Evolutionary conservation across 2,797 vertebrate genomes (phyloP), one percentile per base, ranked within the genome.

Genomic region (Crypturellus tataupa): DNA sequence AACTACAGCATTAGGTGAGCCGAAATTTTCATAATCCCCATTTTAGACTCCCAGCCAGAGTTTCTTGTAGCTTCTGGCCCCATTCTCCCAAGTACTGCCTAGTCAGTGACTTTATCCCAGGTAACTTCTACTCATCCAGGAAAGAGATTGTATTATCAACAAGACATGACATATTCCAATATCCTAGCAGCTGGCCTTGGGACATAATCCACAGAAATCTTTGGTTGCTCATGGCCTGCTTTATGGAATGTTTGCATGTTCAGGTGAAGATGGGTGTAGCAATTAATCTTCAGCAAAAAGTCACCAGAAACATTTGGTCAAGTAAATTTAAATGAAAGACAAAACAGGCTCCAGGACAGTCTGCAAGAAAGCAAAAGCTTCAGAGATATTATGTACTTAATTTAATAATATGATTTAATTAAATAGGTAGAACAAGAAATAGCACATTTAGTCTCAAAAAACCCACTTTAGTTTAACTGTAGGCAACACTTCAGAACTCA

Each of bases 231-330:
- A 90, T 49, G 62, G 87, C 67, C 70, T 72, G 89, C 39, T 90
- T 94, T 91, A 86, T 2, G 1, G 64, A 96, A 91, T 7, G 75
- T 69, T 77, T 87, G 80, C 87, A 84, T 46, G 87, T 64, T 82
- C 68, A 68, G 49, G 64, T 95, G 71, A 89, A 91, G 70, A 64
- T 71, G 85, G 93, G 78, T 95, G 60, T 53, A 85, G 79, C 82
- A 90, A 92, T 89, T 90, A 84, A 73, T 91, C 81, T 94, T 76
- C 67, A 67, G 37, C 85, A 88, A 71, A 80, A 88, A 87, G 59
- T 76, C 81, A 91, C 85, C 89, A 91, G 77, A 88, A 94, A 88
- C 80, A 85, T 87, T 93, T 90, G 84, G 53, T 89, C 58, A 60
- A 56, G 49, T 44, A 86, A 81, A 77, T 39, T 39, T 88, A 77